Percentiles rank a stretch among this genome's conserved stretches.
These are phyloP conservation scores for Propithecus coquereli DNA, from an alignment of 2,113 vertebrate species.

Conservation along the genomic window DNA sequence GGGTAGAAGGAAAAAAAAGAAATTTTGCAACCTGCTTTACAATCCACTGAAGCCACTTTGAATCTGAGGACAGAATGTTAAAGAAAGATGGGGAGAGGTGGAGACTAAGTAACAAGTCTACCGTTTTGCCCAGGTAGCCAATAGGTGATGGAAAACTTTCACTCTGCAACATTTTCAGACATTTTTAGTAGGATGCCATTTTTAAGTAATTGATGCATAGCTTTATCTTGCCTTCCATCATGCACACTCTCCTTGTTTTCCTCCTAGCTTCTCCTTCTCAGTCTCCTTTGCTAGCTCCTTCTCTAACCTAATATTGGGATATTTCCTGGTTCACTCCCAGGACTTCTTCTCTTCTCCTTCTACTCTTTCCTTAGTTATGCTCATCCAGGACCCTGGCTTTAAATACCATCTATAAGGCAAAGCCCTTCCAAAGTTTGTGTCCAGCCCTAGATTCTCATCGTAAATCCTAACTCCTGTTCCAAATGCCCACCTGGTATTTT, in stretches of 20 bases:
- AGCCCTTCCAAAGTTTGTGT: neutral
- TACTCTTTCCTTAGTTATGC: neutral
- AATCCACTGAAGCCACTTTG: neutral
- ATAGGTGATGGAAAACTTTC: neutral
- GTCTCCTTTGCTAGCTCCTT: neutral
- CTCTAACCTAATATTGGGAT: neutral
- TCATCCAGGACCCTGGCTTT: neutral
- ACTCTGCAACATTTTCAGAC: neutral
- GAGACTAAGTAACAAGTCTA: neutral
- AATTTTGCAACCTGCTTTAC: neutral
- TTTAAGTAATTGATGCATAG: neutral
- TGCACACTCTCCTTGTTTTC: neutral
- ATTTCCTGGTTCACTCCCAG: neutral
- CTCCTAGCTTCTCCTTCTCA: neutral
- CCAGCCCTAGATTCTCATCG: neutral
- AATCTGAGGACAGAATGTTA: neutral
- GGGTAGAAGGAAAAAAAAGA: neutral
- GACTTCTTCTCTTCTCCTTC: neutral
- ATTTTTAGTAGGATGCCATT: neutral
- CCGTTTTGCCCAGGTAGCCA: neutral
- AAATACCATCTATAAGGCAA: neutral
- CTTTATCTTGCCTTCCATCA: constrained; percentile 4
- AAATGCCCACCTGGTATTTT: neutral
- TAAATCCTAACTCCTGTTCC: neutral
- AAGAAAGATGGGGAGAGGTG: neutral